Evolutionary conservation across 2,797 vertebrate species (phyloP).

Genomic region (Phalloptychus januarius): DNA sequence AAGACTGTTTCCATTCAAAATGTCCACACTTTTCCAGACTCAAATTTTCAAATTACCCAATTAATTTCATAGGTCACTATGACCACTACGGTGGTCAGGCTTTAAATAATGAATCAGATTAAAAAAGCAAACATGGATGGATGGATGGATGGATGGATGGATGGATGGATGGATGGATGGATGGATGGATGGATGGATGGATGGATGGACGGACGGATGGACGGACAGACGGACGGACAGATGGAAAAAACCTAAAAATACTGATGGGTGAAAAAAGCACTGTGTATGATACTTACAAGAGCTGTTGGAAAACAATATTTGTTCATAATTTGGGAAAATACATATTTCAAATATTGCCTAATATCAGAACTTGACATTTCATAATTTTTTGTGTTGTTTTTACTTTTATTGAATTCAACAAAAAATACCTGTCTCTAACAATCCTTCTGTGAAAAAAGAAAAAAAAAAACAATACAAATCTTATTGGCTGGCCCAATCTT

Average conservation of each 20-base stretch:
- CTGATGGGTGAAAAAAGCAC: constrained; percentile 83
- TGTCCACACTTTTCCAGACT: neutral
- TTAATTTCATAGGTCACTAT: neutral
- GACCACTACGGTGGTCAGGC: neutral
- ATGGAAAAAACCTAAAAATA: neutral
- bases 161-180: neutral
- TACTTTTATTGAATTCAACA: neutral
- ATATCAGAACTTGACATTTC: neutral
- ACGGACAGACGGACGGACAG: neutral
- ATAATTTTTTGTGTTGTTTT: neutral
- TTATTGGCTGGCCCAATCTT: constrained; percentile 56
- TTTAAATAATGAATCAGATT: neutral
- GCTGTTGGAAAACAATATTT: constrained; percentile 85
- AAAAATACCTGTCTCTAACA: constrained; percentile 10
- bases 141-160: neutral
- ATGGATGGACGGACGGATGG: neutral
- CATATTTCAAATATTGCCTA: neutral
- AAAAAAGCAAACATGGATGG: neutral
- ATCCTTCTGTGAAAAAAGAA: constrained; percentile 35
- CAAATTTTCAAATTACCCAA: neutral
- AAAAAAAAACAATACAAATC: constrained; percentile 9
- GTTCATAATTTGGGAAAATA: neutral
- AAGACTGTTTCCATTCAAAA: neutral
- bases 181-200: neutral
- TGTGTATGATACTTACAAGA: constrained; percentile 89